phyloP scores from a whole-genome alignment of 2,888 invertebrate species.

The Ichneumon xanthorius region DNA sequence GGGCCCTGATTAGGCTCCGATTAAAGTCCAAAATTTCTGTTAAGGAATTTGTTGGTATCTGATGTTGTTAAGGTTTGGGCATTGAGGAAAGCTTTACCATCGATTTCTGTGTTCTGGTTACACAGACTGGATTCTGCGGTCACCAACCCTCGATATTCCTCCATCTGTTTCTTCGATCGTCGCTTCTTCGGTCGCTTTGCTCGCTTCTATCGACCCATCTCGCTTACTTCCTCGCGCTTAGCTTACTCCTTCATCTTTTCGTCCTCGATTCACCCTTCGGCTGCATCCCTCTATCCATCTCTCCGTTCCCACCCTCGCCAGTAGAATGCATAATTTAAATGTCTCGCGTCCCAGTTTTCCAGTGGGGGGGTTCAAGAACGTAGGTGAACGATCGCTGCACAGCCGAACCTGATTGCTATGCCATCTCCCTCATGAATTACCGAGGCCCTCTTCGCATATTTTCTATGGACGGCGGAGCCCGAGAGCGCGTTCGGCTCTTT shows the following conservation, averaged over 20 bases:
- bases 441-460: slow-evolving; percentile 75
- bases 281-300: slow-evolving; percentile 54
- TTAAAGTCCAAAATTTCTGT: no score
- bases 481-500: slow-evolving; percentile 68
- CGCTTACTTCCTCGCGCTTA: slow-evolving; percentile 17
- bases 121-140: slow-evolving; percentile 44
- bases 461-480: slow-evolving; percentile 63
- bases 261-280: slow-evolving; percentile 52
- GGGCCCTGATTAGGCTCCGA: no score
- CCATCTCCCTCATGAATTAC: slow-evolving; percentile 76
- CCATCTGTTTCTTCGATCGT: slow-evolving; percentile 37
- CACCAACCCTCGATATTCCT: slow-evolving; percentile 42
- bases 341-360: slow-evolving; percentile 78
- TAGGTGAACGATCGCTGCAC: slow-evolving; percentile 57
- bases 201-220: slow-evolving; percentile 28
- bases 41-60: no score
- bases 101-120: slow-evolving; percentile 50
- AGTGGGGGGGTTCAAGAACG: slow-evolving; percentile 30
- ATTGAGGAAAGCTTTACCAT: slow-evolving; percentile 1
- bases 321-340: slow-evolving; percentile 80
- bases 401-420: slow-evolving; percentile 77
- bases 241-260: slow-evolving; percentile 42
- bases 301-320: slow-evolving; percentile 64
- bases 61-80: background rate
- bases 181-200: slow-evolving; percentile 36